phyloP scores from a whole-genome alignment of 2,113 vertebrate species.

The Aramus guarauna region DNA sequence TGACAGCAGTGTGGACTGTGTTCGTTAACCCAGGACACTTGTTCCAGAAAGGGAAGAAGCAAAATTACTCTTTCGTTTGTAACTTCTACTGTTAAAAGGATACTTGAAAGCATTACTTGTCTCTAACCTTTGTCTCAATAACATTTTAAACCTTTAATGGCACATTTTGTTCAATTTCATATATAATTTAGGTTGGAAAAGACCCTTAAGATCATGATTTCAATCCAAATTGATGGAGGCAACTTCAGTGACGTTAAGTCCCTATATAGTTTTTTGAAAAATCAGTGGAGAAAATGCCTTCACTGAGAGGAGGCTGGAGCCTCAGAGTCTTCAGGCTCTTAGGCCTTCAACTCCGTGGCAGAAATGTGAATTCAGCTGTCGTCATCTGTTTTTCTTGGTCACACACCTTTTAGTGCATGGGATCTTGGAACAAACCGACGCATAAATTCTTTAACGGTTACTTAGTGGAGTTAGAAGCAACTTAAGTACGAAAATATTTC shows the following conservation, averaged over 20 bases:
- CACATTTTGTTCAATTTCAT: not conserved
- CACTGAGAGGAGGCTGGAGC: not conserved
- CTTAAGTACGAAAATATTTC: not conserved
- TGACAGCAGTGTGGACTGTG: not conserved
- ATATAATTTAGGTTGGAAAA: not conserved
- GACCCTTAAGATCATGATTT: not conserved
- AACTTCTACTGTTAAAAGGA: not conserved
- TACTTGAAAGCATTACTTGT: not conserved
- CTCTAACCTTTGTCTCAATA: not conserved
- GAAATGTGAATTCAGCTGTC: not conserved
- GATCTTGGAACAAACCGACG: not conserved
- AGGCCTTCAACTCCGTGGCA: not conserved
- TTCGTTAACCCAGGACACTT: not conserved
- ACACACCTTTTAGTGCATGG: not conserved
- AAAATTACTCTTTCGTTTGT: not conserved
- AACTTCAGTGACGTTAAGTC: not conserved
- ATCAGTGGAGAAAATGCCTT: not conserved
- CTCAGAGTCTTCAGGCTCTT: not conserved
- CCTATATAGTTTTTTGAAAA: not conserved
- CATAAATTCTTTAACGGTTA: not conserved
- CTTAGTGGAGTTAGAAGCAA: not conserved
- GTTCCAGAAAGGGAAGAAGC: not conserved
- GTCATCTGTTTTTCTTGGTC: not conserved
- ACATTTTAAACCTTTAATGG: not conserved
- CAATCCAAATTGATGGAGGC: not conserved